Percentiles rank a stretch among this genome's conserved stretches.
Conservation (phyloP, 2,797 vertebrate species). For the Simalia tracyae region DNA sequence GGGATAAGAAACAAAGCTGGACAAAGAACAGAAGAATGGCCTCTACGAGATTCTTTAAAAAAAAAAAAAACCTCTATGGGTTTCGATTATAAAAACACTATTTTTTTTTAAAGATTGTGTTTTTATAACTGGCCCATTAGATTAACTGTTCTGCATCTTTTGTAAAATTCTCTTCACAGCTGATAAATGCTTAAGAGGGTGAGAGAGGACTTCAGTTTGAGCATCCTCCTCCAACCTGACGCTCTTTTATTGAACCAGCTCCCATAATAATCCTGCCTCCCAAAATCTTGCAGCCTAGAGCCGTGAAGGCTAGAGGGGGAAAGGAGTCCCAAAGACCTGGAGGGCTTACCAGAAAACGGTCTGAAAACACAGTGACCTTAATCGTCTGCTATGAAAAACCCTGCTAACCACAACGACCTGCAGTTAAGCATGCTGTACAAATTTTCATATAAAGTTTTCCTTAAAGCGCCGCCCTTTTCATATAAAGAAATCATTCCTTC, state of each 20-base stretch:
- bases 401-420: slow-evolving; percentile 16
- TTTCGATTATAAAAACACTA: not conserved
- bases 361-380: slow-evolving; percentile 5
- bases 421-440: slow-evolving; percentile 52
- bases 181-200: not conserved
- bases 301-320: not conserved
- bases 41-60: not conserved
- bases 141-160: not conserved
- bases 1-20: not conserved
- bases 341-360: not conserved
- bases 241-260: not conserved
- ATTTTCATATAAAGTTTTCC: slow-evolving; percentile 68
- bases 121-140: not conserved
- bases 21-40: not conserved
- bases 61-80: slow-evolving; percentile 31
- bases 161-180: not conserved
- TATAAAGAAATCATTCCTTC: slow-evolving; percentile 70
- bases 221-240: not conserved
- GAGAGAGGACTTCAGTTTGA: slow-evolving; percentile 13
- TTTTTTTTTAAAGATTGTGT: not conserved
- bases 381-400: slow-evolving; percentile 31
- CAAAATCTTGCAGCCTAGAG: not conserved
- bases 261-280: not conserved
- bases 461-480: slow-evolving; percentile 60
- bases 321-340: not conserved